Evolutionary conservation across 2,888 invertebrate species (phyloP).

Genomic region (Lepetodrilus schrolli): DNA sequence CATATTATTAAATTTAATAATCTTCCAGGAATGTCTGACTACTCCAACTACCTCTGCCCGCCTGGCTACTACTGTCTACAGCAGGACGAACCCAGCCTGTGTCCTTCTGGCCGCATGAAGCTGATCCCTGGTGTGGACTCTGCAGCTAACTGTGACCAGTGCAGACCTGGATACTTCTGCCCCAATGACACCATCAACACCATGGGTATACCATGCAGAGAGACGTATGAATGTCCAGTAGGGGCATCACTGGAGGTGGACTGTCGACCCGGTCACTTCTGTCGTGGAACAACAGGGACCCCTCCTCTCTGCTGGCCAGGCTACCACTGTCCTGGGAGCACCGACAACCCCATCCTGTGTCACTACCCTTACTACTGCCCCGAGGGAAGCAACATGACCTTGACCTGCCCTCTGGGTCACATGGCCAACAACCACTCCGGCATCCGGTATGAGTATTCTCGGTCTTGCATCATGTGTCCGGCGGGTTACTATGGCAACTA

Average conservation of each 20-base stretch:
- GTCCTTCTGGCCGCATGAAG: slow-evolving; percentile 71
- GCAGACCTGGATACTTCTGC: slow-evolving; percentile 67
- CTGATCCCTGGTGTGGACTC: slow-evolving; percentile 61
- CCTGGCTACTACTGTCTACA: slow-evolving; percentile 68
- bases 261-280: slow-evolving; percentile 68
- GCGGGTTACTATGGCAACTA: slow-evolving; percentile 70
- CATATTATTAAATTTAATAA: too few species aligned
- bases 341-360: slow-evolving; percentile 64
- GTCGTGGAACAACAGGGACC: slow-evolving; percentile 60
- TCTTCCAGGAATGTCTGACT: slow-evolving; percentile 64
- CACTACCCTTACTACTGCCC: slow-evolving; percentile 69
- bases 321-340: slow-evolving; percentile 69
- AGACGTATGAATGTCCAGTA: slow-evolving; percentile 65
- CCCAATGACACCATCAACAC: slow-evolving; percentile 67
- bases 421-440: slow-evolving; percentile 60
- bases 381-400: slow-evolving; percentile 65
- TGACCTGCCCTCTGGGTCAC: slow-evolving; percentile 67
- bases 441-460: slow-evolving; percentile 49
- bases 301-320: slow-evolving; percentile 70
- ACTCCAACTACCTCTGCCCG: slow-evolving; percentile 66
- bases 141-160: slow-evolving; percentile 61
- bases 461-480: slow-evolving; percentile 68
- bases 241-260: slow-evolving; percentile 64
- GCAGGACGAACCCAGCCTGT: slow-evolving; percentile 66
- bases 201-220: slow-evolving; percentile 66